Evolutionary conservation across 2,113 vertebrate genomes (phyloP).

Genomic region (Engystomops pustulosus): DNA sequence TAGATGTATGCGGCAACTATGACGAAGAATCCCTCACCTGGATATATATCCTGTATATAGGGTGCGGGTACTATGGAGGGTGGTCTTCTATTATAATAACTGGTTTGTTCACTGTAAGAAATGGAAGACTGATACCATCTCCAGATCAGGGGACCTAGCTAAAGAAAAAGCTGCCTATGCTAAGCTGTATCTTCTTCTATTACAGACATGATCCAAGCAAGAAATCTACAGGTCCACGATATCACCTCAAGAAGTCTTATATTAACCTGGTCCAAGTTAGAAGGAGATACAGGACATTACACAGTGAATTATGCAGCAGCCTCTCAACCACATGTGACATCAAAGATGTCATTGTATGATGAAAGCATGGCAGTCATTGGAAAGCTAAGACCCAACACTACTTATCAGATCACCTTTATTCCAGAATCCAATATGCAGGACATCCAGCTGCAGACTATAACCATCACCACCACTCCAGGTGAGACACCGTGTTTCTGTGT

Average conservation of each 20-base stretch:
- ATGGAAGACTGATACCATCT: background rate
- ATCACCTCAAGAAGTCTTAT: constrained; percentile 80
- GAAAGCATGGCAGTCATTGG: constrained; percentile 72
- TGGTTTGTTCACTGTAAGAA: background rate
- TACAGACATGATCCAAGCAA: constrained; percentile 83
- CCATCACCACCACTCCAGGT: constrained; percentile 85
- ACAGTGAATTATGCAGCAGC: constrained; percentile 75
- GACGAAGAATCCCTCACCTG: too few species aligned
- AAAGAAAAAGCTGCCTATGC: too few species aligned
- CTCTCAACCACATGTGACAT: constrained; percentile 23
- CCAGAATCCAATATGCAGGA: constrained; percentile 80
- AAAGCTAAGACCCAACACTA: constrained; percentile 79
- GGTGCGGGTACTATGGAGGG: too few species aligned
- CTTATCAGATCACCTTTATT: constrained; percentile 80
- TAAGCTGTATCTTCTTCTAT: background rate
- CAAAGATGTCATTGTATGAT: constrained; percentile 72
- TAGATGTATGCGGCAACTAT: too few species aligned
- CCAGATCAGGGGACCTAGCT: background rate
- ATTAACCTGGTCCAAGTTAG: constrained; percentile 83
- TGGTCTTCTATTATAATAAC: too few species aligned
- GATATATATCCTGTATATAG: too few species aligned
- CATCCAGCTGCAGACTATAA: constrained; percentile 74
- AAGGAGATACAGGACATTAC: constrained; percentile 73
- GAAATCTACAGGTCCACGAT: constrained; percentile 69
- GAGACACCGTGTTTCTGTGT: constrained; percentile 48